These are phyloP conservation scores for Himalopsyche anomala DNA, from an alignment of 2,888 invertebrate species.

Conservation along the genomic window DNA sequence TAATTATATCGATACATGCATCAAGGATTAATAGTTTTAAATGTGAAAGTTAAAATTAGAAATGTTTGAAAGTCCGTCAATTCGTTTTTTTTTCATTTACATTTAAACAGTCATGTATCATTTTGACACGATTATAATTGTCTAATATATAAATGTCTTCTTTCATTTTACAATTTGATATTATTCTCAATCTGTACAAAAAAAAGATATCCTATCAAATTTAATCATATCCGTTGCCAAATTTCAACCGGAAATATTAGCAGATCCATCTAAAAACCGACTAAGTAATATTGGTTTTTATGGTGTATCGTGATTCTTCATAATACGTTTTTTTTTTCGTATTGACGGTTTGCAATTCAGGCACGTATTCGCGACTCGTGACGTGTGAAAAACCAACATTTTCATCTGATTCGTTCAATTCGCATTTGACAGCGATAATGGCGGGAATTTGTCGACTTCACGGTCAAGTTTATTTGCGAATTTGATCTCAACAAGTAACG, in stretches of 20 bases:
- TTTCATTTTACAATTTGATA: too few relatives aligned
- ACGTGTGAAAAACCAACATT: neutral
- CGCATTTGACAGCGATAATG: neutral
- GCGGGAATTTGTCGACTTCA: neutral
- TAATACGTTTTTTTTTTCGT: neutral
- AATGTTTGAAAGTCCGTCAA: too few relatives aligned
- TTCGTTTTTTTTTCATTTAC: too few relatives aligned
- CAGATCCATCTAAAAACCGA: neutral
- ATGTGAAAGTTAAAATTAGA: too few relatives aligned
- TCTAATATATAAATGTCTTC: too few relatives aligned
- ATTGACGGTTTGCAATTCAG: neutral
- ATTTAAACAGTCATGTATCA: too few relatives aligned
- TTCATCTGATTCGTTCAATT: neutral
- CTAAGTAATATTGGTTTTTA: neutral
- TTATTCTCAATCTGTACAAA: too few relatives aligned
- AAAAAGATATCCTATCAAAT: neutral
- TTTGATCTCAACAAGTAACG: neutral
- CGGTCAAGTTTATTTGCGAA: conserved; percentile 21
- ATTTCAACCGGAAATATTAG: neutral
- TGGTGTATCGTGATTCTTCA: neutral
- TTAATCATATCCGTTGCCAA: neutral
- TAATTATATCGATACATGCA: too few relatives aligned
- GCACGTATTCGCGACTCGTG: conserved; percentile 14
- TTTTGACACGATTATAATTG: too few relatives aligned
- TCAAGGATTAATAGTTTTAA: too few relatives aligned